phyloP scores from a whole-genome alignment of 2,797 vertebrate genomes.

The Acanthurus leucopareius region DNA sequence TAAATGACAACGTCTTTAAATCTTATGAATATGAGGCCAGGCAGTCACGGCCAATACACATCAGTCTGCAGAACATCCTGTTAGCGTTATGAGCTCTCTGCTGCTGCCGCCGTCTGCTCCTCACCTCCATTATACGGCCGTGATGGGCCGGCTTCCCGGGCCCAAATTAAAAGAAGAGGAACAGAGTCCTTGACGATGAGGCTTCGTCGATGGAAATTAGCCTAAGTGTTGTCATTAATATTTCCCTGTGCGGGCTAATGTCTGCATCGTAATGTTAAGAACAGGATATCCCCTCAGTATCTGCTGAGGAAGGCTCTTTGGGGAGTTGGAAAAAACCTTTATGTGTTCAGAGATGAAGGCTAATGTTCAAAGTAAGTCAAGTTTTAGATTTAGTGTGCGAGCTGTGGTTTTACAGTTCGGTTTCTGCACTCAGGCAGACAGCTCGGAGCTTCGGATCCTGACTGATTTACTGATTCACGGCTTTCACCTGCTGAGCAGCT shows the following conservation, averaged over 20 bases:
- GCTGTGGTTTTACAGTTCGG: constrained; percentile 16
- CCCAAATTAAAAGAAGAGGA: constrained; percentile 78
- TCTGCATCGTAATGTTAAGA: constrained; percentile 67
- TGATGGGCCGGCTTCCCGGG: constrained; percentile 73
- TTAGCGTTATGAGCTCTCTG: constrained; percentile 75
- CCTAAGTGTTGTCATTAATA: constrained; percentile 83
- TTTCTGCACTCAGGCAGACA: background rate
- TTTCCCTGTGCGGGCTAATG: constrained; percentile 67
- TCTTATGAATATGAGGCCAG: constrained; percentile 72
- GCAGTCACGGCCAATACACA: constrained; percentile 72
- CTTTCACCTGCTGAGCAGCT: background rate
- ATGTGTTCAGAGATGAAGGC: constrained; percentile 64
- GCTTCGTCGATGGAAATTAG: constrained; percentile 72
- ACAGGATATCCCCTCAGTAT: constrained; percentile 66
- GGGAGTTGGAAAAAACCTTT: constrained; percentile 64
- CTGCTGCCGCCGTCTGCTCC: constrained; percentile 65
- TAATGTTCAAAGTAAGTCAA: constrained; percentile 62
- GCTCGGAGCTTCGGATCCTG: background rate
- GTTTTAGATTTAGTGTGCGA: constrained; percentile 62
- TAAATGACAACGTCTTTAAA: constrained; percentile 74
- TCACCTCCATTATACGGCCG: constrained; percentile 72
- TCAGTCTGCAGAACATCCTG: constrained; percentile 77
- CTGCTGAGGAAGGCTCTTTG: constrained; percentile 74
- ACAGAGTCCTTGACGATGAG: constrained; percentile 74
- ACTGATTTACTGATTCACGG: background rate